These are phyloP conservation scores for Cyanoramphus novaezelandiae DNA, from an alignment of 2,113 vertebrate genomes.

Conservation along the genomic window DNA sequence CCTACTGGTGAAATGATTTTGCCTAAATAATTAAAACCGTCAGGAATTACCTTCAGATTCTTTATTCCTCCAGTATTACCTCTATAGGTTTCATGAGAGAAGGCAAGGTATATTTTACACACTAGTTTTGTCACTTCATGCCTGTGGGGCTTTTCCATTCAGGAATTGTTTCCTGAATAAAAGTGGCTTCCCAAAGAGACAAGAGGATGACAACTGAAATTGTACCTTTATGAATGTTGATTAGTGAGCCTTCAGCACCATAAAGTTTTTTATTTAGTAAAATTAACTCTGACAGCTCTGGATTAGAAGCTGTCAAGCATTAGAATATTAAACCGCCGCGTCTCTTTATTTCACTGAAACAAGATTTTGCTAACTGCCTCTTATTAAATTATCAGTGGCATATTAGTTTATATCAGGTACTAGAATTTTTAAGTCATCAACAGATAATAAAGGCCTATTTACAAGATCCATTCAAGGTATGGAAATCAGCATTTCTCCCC, in stretches of 20 bases:
- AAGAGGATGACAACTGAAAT: conserved; percentile 45
- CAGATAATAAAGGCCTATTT: background rate
- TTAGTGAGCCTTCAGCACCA: conserved; percentile 43
- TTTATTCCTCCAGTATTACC: background rate
- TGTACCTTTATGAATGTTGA: conserved; percentile 54
- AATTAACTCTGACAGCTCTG: conserved; percentile 46
- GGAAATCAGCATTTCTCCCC: background rate
- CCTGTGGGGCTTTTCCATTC: background rate
- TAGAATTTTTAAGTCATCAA: background rate
- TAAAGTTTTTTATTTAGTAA: conserved; percentile 10
- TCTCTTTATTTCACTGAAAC: background rate
- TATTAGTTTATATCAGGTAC: background rate
- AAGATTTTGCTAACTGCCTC: background rate
- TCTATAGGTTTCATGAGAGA: background rate
- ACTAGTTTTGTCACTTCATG: background rate
- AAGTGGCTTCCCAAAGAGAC: conserved; percentile 21
- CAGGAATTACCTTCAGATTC: background rate
- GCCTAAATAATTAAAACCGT: background rate
- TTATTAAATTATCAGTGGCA: background rate
- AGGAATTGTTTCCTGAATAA: conserved; percentile 10
- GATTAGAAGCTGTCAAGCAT: conserved; percentile 46
- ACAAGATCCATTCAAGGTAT: background rate
- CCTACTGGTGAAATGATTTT: background rate
- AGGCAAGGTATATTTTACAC: background rate
- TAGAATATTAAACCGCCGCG: conserved; percentile 25